Evolutionary conservation across 2,113 vertebrate species (phyloP).

Genomic region (Xiphorhynchus elegans): DNA sequence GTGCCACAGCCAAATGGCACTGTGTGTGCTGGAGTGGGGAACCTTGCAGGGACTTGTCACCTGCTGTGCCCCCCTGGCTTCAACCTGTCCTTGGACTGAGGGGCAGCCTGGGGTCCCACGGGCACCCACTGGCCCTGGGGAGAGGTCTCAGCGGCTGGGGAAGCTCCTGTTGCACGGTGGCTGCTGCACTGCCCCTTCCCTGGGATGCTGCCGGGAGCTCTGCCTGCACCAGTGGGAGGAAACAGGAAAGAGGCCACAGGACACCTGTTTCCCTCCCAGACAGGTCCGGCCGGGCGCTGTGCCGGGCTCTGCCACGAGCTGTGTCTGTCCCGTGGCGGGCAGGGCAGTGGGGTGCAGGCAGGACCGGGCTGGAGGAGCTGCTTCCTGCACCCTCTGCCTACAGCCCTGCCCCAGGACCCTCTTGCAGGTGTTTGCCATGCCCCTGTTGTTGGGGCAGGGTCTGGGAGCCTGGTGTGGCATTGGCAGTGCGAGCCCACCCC

Average conservation of each 20-base stretch:
- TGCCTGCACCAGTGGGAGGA: neutral
- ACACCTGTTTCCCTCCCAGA: constrained; percentile 2
- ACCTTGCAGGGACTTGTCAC: neutral
- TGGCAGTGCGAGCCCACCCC: accelerated
- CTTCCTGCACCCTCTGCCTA: neutral
- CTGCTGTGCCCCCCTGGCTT: neutral
- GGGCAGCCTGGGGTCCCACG: accelerated
- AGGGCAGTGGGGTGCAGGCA: neutral
- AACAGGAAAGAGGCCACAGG: neutral
- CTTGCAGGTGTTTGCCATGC: neutral
- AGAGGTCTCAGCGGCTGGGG: neutral
- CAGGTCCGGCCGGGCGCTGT: neutral
- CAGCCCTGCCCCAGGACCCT: neutral
- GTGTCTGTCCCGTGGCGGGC: accelerated
- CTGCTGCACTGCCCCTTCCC: neutral
- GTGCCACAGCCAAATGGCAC: neutral
- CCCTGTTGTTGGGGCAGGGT: accelerated
- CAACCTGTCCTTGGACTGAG: accelerated
- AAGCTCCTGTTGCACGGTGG: neutral
- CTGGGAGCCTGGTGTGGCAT: accelerated
- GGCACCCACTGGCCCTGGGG: neutral
- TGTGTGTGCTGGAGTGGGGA: accelerated
- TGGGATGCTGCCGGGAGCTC: neutral
- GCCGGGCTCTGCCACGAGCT: neutral
- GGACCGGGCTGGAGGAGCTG: neutral